Base-by-base conservation (phyloP, 2,113 vertebrate species). In the Gasterosteus aculeatus region DNA sequence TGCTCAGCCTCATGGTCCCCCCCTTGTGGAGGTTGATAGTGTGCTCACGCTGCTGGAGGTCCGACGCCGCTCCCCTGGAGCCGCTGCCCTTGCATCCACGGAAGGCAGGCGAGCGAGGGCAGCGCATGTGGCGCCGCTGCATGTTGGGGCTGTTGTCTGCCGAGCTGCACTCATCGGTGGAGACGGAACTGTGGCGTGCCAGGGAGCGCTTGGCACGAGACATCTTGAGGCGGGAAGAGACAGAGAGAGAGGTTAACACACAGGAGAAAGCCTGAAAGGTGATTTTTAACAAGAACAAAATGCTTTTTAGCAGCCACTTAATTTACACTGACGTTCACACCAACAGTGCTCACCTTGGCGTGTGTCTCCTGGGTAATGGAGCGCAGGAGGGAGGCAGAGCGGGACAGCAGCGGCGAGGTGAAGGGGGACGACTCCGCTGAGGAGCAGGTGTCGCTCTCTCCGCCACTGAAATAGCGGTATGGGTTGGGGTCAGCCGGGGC, bases 371-470 rank as follows among this genome's bases (percentile, higher is more conserved):
- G 95, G 42, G 95, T 96, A 41, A 99, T 96, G 78, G 96, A 95
- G 81, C 95, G 96, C 39, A 99, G 93, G 38, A 99, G 93, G 0
- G 97, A 99, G 12, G 97, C 95, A 0, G 98, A 99, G 60, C 98
- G 95, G 0, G 97, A 97, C 1, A 99, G 92, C 78, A 99, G 92
- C 0, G 98, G 98, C 0, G 98, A 99, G 63, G 94, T 94, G 7
- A 99, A 98, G 0, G 97, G 98, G 0, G 97, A 99, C 0, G 97
- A 98, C 82, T 99, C 97, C 0, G 96, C 97, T 0, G 98, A 99
- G 12, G 98, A 99, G 73, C 96, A 96, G 1, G 98, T 99, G 92
- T 99, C 97, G 6, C 97, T 99, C 86, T 99, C 98, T 0, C 97
- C 97, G 0, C 97, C 97, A 0, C 97, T 98, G 89, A 98, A 96